A percentile compares a stretch with the other conserved stretches of the same genome.
phyloP scores from a whole-genome alignment of 2,797 vertebrate genomes.

The Falco peregrinus region DNA sequence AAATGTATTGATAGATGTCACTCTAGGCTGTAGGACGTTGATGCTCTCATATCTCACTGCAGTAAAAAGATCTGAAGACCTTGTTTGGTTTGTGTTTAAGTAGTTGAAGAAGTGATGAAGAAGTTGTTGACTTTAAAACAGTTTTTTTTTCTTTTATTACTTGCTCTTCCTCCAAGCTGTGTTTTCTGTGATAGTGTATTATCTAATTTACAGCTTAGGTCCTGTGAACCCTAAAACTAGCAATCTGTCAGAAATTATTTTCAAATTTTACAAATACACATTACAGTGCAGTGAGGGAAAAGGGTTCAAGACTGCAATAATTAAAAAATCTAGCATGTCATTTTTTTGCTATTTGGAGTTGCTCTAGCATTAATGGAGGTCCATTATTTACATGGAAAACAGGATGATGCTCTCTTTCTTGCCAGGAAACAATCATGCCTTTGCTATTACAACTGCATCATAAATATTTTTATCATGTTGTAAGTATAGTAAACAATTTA shows the following conservation, averaged over 20 bases:
- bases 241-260: background rate
- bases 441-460: background rate
- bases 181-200: background rate
- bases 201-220: background rate
- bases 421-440: background rate
- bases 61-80: background rate
- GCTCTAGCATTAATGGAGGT: background rate
- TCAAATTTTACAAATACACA: background rate
- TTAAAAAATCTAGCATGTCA: background rate
- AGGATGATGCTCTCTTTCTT: background rate
- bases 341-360: background rate
- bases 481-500: background rate
- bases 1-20: background rate
- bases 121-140: background rate
- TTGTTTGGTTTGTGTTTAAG: background rate
- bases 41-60: background rate
- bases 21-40: background rate
- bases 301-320: background rate
- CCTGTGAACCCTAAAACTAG: background rate
- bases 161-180: background rate
- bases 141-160: background rate
- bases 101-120: background rate
- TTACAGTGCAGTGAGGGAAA: background rate
- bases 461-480: background rate
- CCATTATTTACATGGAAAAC: background rate